phyloP scores from a whole-genome alignment of 2,888 invertebrate species.

The Candidula unifasciata region DNA sequence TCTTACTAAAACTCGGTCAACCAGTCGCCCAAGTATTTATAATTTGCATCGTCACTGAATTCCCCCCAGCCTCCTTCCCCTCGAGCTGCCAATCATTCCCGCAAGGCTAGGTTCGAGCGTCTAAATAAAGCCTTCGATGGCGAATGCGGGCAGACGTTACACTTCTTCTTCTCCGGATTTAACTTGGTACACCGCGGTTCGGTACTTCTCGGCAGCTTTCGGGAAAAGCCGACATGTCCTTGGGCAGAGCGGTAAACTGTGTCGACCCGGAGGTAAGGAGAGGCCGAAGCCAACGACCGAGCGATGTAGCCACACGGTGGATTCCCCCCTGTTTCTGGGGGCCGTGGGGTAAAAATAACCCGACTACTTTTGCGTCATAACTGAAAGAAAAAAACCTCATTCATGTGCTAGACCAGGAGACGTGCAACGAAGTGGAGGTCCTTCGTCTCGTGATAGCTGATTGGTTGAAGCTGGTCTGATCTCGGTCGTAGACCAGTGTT shows the following conservation, averaged over 20 bases:
- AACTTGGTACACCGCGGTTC: not conserved
- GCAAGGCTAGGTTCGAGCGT: not conserved
- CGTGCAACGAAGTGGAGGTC: not conserved
- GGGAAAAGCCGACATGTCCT: slow-evolving; percentile 41
- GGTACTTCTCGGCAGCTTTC: slow-evolving; percentile 28
- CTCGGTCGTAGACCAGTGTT: slow-evolving; percentile 3
- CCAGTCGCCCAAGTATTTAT: slow-evolving; percentile 20
- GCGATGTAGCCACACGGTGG: slow-evolving; percentile 4
- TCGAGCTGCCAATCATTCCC: slow-evolving; percentile 19
- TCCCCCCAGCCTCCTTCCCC: slow-evolving; percentile 16
- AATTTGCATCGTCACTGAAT: slow-evolving; percentile 28
- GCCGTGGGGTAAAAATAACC: slow-evolving; percentile 29
- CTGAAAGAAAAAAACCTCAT: slow-evolving; percentile 44
- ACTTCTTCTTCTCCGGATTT: not conserved
- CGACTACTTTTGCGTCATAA: slow-evolving; percentile 45
- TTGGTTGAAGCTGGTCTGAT: slow-evolving; percentile 30
- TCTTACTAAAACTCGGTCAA: slow-evolving; percentile 29
- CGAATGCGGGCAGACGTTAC: slow-evolving; percentile 44
- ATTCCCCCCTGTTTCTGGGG: slow-evolving; percentile 16
- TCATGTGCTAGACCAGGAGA: slow-evolving; percentile 45
- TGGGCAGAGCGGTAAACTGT: slow-evolving; percentile 27
- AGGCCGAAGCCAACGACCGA: slow-evolving; percentile 45
- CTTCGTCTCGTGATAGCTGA: slow-evolving; percentile 46
- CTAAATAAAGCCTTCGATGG: slow-evolving; percentile 41
- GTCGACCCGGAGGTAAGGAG: slow-evolving; percentile 29